These are phyloP conservation scores for Pomacea canaliculata DNA, from an alignment of 2,888 invertebrate species.

Conservation along the genomic window DNA sequence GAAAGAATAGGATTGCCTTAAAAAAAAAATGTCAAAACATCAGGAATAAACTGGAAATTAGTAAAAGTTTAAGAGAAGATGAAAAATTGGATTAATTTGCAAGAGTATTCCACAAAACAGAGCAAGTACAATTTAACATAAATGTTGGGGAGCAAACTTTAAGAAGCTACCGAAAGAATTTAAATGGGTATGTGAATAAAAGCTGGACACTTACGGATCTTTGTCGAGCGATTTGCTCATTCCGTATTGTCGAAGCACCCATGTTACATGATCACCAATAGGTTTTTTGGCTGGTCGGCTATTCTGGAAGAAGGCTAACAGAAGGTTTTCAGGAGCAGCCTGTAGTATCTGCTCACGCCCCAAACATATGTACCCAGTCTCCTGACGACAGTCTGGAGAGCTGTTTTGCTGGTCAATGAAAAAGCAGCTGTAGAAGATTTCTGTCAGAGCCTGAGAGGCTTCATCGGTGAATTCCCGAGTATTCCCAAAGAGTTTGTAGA, in stretches of 20 bases:
- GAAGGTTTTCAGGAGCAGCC: constrained; percentile 60
- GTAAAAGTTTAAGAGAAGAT: too few species aligned
- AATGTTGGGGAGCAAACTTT: too few species aligned
- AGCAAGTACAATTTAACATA: too few species aligned
- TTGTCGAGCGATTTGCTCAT: constrained; percentile 55
- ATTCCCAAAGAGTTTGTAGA: constrained; percentile 50
- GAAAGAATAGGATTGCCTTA: too few species aligned
- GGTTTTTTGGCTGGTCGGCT: constrained; percentile 61
- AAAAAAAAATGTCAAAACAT: too few species aligned
- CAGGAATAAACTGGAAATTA: too few species aligned
- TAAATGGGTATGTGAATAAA: not conserved
- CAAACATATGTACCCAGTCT: constrained; percentile 66
- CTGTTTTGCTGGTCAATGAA: constrained; percentile 62
- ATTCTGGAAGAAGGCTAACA: constrained; percentile 60
- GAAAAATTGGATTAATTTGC: too few species aligned
- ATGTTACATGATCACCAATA: constrained; percentile 59
- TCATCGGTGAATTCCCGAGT: constrained; percentile 36
- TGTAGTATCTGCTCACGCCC: constrained; percentile 64
- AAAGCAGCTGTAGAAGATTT: constrained; percentile 68
- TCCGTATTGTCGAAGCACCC: constrained; percentile 62
- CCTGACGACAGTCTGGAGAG: constrained; percentile 47
- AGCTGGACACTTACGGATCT: constrained; percentile 28
- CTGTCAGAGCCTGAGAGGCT: constrained; percentile 63
- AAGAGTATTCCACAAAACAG: too few species aligned
- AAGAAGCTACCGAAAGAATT: constrained; percentile 2